Percentiles rank a stretch among this genome's conserved stretches.
Conservation (phyloP, 2,797 vertebrate genomes). For the Chloroceryle amazona region DNA sequence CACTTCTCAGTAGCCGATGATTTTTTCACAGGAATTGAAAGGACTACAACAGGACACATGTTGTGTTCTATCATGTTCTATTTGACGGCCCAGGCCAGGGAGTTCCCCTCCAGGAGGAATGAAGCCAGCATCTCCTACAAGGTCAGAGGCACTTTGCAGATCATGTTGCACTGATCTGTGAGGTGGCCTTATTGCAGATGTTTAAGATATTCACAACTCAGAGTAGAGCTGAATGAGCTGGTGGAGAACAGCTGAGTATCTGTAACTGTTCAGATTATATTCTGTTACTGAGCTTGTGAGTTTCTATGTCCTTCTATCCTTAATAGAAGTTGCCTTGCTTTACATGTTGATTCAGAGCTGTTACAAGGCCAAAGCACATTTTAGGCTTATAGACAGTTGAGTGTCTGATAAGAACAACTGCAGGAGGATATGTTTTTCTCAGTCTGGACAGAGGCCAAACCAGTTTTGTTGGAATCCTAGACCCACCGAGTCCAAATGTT, state of each 20-base stretch:
- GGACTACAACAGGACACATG: background rate
- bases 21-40: background rate
- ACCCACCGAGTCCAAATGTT: background rate
- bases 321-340: background rate
- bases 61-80: background rate
- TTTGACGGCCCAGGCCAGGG: background rate
- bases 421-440: background rate
- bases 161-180: background rate
- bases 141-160: background rate
- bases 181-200: background rate
- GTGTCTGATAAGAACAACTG: background rate
- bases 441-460: background rate
- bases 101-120: background rate
- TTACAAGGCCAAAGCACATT: background rate
- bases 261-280: background rate
- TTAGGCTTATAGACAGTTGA: background rate
- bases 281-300: fast-evolving
- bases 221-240: background rate
- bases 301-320: background rate
- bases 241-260: background rate
- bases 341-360: background rate
- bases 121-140: background rate
- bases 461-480: background rate
- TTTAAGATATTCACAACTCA: background rate
- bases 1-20: background rate